Conservation (phyloP, 2,888 invertebrate species). For the Nemurella pictetii region DNA sequence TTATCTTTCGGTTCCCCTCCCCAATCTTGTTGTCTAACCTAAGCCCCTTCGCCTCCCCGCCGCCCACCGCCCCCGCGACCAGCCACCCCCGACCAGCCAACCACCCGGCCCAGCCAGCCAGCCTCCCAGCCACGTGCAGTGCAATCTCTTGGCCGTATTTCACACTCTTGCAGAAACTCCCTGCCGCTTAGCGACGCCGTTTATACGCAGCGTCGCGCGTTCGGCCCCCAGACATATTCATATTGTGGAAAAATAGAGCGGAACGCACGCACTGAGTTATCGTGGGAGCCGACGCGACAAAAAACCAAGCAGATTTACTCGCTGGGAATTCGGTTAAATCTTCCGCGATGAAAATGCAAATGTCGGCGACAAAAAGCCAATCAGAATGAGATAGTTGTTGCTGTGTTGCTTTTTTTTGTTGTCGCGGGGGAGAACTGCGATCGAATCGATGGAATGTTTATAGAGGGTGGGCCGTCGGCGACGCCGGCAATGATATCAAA, state of each 20-base stretch:
- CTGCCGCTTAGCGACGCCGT: conserved; percentile 17
- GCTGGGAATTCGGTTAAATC: not conserved
- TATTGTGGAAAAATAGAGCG: conserved; percentile 5
- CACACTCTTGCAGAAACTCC: conserved; percentile 12
- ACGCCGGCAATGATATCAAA: not conserved
- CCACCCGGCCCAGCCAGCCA: not conserved
- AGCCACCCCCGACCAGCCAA: not conserved
- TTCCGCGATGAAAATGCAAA: not conserved
- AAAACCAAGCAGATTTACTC: not conserved
- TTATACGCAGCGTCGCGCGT: not conserved
- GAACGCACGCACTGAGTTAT: not conserved
- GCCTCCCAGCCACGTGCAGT: not conserved
- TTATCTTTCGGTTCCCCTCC: conserved; percentile 19
- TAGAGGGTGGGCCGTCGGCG: not conserved
- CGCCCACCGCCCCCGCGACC: not conserved
- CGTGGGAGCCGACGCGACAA: not conserved
- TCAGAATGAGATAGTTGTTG: not conserved
- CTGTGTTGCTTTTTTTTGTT: not conserved
- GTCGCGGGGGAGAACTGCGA: not conserved
- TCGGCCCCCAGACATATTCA: conserved; percentile 4
- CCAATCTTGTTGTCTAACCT: conserved; percentile 22
- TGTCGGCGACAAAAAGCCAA: not conserved
- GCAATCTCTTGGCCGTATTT: conserved; percentile 13
- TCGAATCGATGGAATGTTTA: not conserved
- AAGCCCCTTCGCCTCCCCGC: conserved; percentile 13